phyloP scores from a whole-genome alignment of 2,888 invertebrate species.

The Drepanosiphum platanoidis region DNA sequence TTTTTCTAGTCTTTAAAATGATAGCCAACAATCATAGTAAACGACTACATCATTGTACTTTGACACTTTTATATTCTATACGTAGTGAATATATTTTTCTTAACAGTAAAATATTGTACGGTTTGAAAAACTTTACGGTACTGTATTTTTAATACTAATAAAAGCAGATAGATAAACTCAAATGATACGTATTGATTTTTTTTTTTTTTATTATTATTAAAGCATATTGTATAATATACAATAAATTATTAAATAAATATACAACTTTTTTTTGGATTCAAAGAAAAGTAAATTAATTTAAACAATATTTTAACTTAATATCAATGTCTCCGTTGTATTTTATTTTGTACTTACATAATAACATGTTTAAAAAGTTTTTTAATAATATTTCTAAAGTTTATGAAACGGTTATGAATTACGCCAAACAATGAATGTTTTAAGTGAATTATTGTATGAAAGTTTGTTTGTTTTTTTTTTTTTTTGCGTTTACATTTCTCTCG shows the following conservation, averaged over 20 bases:
- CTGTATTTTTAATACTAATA: neutral
- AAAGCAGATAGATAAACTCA: neutral
- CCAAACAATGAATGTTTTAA: neutral
- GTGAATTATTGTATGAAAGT: conserved; percentile 3
- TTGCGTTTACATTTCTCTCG: neutral
- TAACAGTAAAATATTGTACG: neutral
- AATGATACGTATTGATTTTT: neutral
- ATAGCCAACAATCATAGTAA: neutral
- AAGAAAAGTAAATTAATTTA: neutral
- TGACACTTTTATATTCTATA: neutral
- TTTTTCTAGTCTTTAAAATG: neutral
- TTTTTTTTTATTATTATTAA: neutral
- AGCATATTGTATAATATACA: neutral
- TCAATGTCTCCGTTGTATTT: neutral
- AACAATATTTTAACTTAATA: neutral
- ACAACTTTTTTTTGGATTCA: neutral
- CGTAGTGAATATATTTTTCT: neutral
- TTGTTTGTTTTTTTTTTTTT: conserved; percentile 4
- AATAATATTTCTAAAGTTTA: conserved; percentile 8
- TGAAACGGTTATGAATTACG: conserved; percentile 20
- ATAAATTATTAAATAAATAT: neutral
- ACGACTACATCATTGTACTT: neutral
- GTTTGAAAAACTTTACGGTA: neutral
- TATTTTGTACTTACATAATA: neutral
- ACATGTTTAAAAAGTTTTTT: neutral